These are phyloP conservation scores for Leptobrachium leishanense DNA, from an alignment of 2,113 vertebrate genomes.

Conservation along the genomic window DNA sequence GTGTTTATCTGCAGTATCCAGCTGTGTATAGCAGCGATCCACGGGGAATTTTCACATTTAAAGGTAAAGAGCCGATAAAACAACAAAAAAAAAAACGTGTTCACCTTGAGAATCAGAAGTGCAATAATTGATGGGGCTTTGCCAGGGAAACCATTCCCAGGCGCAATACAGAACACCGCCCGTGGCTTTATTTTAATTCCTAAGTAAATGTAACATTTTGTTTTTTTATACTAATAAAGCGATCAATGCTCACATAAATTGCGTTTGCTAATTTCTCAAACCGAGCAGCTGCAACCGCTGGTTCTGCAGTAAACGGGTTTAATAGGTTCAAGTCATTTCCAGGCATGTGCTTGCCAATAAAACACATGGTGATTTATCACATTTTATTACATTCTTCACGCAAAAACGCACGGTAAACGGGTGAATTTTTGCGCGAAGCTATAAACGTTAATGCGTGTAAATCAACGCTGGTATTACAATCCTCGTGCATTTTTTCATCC, in stretches of 20 bases:
- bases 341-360: constrained; percentile 13
- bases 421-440: too few species aligned
- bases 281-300: not conserved
- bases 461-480: too few species aligned
- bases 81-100: constrained; percentile 60
- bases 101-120: constrained; percentile 60
- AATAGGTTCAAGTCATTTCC: constrained; percentile 21
- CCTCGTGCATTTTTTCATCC: too few species aligned
- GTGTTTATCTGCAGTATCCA: constrained; percentile 82
- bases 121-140: constrained; percentile 50
- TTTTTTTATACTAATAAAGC: constrained; percentile 13
- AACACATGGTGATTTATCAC: too few species aligned
- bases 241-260: constrained; percentile 36
- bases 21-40: constrained; percentile 74
- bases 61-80: constrained; percentile 60
- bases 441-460: too few species aligned
- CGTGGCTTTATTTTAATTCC: constrained; percentile 1
- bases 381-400: too few species aligned
- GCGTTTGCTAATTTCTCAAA: constrained; percentile 4
- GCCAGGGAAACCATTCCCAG: constrained; percentile 46
- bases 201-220: constrained; percentile 15
- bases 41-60: constrained; percentile 63
- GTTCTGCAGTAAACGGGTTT: not conserved
- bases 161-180: constrained; percentile 38
- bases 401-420: too few species aligned